Evolutionary conservation across 2,888 invertebrate genomes (phyloP).

Genomic region (Arrhopalites spinosus): DNA sequence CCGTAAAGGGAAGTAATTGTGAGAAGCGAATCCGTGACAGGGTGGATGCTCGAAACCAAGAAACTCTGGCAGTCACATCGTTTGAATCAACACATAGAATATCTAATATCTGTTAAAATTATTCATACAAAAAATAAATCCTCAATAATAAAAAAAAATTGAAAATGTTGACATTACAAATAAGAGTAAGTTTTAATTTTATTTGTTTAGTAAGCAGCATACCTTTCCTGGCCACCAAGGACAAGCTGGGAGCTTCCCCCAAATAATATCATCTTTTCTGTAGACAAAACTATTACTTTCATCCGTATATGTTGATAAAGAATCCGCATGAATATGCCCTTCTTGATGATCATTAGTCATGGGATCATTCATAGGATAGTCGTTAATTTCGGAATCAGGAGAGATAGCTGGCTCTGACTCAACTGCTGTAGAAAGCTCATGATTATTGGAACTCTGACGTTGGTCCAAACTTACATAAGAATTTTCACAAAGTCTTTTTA

Average conservation of each 20-base stretch:
- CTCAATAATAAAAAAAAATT: not conserved
- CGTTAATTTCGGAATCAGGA: conserved; percentile 31
- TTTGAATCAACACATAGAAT: conserved; percentile 38
- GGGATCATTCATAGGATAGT: conserved; percentile 40
- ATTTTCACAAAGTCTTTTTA: conserved; percentile 73
- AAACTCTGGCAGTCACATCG: conserved; percentile 45
- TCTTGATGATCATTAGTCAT: conserved; percentile 34
- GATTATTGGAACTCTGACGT: conserved; percentile 14
- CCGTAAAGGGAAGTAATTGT: conserved; percentile 46
- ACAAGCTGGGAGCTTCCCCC: conserved; percentile 85
- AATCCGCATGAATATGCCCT: conserved; percentile 27
- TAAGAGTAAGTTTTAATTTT: not conserved
- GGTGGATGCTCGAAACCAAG: conserved; percentile 49
- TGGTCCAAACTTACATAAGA: conserved; percentile 69
- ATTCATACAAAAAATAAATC: not conserved
- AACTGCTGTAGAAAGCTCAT: conserved; percentile 35
- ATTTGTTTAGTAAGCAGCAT: not conserved
- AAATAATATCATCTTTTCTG: conserved; percentile 74
- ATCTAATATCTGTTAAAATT: conserved; percentile 44
- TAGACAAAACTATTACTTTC: conserved; percentile 46
- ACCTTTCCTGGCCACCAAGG: conserved; percentile 90
- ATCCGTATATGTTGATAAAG: conserved; percentile 42
- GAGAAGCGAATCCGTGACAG: conserved; percentile 46
- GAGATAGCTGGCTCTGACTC: conserved; percentile 24
- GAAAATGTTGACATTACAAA: not conserved